Evolutionary conservation across 1,140 invertebrate species (phyloP).

Genomic region (Scaptomyza pallida): DNA sequence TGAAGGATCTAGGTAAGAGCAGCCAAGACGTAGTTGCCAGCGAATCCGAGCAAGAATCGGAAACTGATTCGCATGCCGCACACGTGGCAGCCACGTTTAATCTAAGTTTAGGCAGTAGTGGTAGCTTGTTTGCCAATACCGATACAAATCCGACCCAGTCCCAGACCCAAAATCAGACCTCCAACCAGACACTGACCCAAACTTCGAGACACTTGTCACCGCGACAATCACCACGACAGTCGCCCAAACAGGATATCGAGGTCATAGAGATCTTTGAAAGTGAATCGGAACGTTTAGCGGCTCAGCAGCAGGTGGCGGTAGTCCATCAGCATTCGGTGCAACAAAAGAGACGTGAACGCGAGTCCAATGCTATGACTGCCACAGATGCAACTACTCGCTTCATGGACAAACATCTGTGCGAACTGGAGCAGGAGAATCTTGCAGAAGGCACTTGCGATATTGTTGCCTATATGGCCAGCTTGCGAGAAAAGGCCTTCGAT

Average conservation of each 20-base stretch:
- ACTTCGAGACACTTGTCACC: constrained; percentile 56
- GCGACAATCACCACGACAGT: constrained; percentile 75
- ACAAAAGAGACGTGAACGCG: constrained; percentile 46
- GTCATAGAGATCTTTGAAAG: constrained; percentile 81
- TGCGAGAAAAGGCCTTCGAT: constrained; percentile 79
- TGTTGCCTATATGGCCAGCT: constrained; percentile 81
- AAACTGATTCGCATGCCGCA: constrained; percentile 71
- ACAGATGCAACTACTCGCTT: constrained; percentile 56
- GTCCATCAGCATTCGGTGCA: constrained; percentile 67
- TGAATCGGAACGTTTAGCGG: constrained; percentile 71
- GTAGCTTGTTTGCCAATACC: constrained; percentile 71
- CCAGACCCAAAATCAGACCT: constrained; percentile 16
- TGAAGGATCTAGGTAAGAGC: constrained; percentile 93
- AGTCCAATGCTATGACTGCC: constrained; percentile 31
- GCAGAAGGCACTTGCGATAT: constrained; percentile 80
- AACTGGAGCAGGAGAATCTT: constrained; percentile 77
- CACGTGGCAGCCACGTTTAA: constrained; percentile 79
- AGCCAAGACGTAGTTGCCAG: constrained; percentile 47
- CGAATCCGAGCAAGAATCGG: constrained; percentile 68
- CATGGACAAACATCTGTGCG: constrained; percentile 82
- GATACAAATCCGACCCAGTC: constrained; percentile 45
- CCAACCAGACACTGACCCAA: constrained; percentile 24
- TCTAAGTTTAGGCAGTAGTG: constrained; percentile 82
- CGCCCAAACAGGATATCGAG: constrained; percentile 80
- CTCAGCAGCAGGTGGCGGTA: constrained; percentile 75